Evolutionary conservation across 2,888 invertebrate species (phyloP), one percentile per base, ranked within the genome.

Genomic region (Eristalis arbustorum): DNA sequence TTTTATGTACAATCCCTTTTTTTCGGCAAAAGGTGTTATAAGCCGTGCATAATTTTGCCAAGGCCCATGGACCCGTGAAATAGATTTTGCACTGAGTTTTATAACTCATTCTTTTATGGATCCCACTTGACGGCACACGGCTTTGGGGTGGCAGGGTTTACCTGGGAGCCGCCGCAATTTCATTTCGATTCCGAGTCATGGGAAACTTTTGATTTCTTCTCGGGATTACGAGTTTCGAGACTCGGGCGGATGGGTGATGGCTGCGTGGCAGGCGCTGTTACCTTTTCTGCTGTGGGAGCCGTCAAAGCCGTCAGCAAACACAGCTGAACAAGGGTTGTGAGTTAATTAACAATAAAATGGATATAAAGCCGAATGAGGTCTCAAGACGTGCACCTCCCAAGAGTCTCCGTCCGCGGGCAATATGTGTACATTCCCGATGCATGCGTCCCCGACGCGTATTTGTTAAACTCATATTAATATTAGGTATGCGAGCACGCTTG

Each of bases 321-420:
- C 18, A 68, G 31, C 42, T 25, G 42, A n/a, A 42, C n/a, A 66
- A 63, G 34, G 22, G 13, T 13, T 66, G 40, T 6, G 40, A 31
- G 71, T 71, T 71, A 71, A 71, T 71, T 71, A 71, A 71, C 40
- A 71, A 62, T 61, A 61, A 61, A 71, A 28, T 14, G 42, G 42
- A n/a, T 42, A 71, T 71, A 71, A 61, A 71, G 61, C 18, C 59
- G 40, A 71, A 25, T 28, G 40, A n/a, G 18, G 25, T 25, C 61
- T 61, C 59, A n/a, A 18, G 40, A 59, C 57, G 25, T 18, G 25
- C 11, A 13, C 25, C 14, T 61, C 28, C 25, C 18, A 28, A 13
- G 59, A 59, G 49, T 49, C 0, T 18, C 0, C 18, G 8, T n/a
- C 42, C 49, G 49, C 18, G 49, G 49, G 49, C 49, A 49, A 49